A percentile compares a stretch with the other conserved stretches of the same genome.
These are phyloP conservation scores for Drosophila barbarae DNA, from an alignment of 2,888 invertebrate species.

Conservation along the genomic window DNA sequence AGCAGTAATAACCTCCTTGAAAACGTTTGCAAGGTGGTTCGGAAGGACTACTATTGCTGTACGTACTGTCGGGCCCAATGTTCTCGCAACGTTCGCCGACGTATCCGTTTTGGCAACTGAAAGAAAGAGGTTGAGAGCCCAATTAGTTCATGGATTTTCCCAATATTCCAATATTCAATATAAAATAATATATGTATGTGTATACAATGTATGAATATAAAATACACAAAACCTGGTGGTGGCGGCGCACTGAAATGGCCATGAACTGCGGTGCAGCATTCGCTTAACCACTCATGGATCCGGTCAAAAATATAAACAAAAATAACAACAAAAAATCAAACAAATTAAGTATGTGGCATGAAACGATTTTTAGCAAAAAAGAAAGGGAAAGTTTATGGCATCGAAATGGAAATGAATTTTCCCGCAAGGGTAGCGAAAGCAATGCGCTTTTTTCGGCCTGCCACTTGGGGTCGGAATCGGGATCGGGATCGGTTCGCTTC, in stretches of 20 bases:
- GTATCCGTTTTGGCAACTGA: conserved; percentile 79
- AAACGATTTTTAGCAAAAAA: conserved; percentile 28
- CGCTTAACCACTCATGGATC: conserved; percentile 32
- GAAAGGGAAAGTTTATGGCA: conserved; percentile 31
- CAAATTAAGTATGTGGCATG: conserved; percentile 30
- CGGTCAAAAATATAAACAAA: conserved; percentile 36
- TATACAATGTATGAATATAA: neutral
- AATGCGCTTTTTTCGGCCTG: conserved; percentile 61
- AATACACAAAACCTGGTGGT: conserved; percentile 3
- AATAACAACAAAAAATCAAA: conserved; percentile 16
- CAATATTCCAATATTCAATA: conserved; percentile 3
- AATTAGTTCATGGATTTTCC: conserved; percentile 41
- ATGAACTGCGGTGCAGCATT: conserved; percentile 58
- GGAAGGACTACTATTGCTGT: conserved; percentile 78
- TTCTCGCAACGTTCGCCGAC: conserved; percentile 79
- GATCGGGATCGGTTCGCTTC: conserved; percentile 16
- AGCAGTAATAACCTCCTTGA: conserved; percentile 80
- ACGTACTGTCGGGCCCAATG: conserved; percentile 79
- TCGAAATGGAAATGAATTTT: conserved; percentile 46
- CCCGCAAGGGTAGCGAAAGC: conserved; percentile 46
- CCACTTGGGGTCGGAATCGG: conserved; percentile 15
- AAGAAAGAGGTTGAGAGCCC: conserved; percentile 48
- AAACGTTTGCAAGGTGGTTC: conserved; percentile 77
- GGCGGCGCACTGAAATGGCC: conserved; percentile 44
- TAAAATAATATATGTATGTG: neutral